Evolutionary conservation across 2,888 invertebrate genomes (phyloP).

Genomic region (Cephonodes hylas): DNA sequence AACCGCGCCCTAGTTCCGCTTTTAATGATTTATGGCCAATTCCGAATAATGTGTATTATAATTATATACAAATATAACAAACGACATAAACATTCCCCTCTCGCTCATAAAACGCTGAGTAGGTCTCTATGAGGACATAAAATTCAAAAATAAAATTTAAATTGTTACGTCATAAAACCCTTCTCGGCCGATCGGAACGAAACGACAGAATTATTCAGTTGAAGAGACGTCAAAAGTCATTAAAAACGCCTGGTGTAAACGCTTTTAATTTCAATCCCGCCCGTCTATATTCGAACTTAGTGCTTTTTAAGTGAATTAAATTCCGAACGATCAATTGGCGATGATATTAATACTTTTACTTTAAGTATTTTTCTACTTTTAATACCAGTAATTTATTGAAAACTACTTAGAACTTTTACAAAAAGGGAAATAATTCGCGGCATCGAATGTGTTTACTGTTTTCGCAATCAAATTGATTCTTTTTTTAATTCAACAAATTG

Average conservation of each 20-base stretch:
- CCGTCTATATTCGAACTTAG: constrained; percentile 35
- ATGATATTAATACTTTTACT: background rate
- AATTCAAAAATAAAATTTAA: constrained; percentile 34
- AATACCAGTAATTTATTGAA: background rate
- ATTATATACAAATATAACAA: constrained; percentile 26
- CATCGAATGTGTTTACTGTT: no score
- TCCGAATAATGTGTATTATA: constrained; percentile 34
- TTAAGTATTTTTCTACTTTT: background rate
- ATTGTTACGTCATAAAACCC: constrained; percentile 37
- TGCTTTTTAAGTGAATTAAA: constrained; percentile 4
- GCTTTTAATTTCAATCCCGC: constrained; percentile 31
- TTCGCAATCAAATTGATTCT: no score
- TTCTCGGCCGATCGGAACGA: constrained; percentile 41
- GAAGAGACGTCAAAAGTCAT: constrained; percentile 48
- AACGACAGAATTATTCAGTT: constrained; percentile 47
- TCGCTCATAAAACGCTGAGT: constrained; percentile 21
- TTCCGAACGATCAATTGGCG: background rate
- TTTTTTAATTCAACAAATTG: no score
- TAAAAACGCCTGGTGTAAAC: constrained; percentile 31
- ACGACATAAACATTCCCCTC: constrained; percentile 23
- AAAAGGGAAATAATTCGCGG: no score
- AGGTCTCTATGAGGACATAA: constrained; percentile 14
- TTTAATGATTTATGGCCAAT: constrained; percentile 46
- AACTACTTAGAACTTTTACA: no score
- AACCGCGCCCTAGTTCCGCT: constrained; percentile 33